Evolutionary conservation across 2,888 invertebrate species (phyloP).

Genomic region (Dynastes maya): DNA sequence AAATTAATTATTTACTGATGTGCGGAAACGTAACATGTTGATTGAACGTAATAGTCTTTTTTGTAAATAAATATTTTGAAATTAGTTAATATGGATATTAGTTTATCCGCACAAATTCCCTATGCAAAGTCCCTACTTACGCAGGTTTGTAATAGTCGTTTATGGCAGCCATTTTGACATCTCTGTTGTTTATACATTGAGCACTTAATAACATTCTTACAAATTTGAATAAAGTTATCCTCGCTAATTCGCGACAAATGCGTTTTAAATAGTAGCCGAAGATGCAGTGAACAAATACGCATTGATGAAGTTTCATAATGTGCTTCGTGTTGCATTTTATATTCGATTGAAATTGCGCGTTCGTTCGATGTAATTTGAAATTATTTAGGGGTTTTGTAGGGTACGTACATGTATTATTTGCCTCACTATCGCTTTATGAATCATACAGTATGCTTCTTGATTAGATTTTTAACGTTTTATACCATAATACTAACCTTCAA

Average conservation of each 20-base stretch:
- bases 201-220: slow-evolving; percentile 46
- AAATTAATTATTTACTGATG: no score
- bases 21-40: no score
- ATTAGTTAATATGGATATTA: neutral
- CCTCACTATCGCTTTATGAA: neutral
- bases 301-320: slow-evolving; percentile 44
- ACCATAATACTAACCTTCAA: slow-evolving; percentile 9
- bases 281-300: slow-evolving; percentile 16
- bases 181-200: slow-evolving; percentile 51
- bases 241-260: slow-evolving; percentile 41
- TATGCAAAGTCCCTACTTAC: slow-evolving; percentile 48
- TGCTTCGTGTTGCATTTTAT: slow-evolving; percentile 48
- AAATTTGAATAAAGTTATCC: slow-evolving; percentile 8
- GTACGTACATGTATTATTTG: slow-evolving; percentile 45
- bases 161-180: slow-evolving; percentile 53
- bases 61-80: neutral
- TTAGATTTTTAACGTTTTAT: neutral
- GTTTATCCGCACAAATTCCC: neutral
- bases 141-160: slow-evolving; percentile 49
- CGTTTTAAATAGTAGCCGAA: slow-evolving; percentile 38
- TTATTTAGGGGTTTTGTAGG: slow-evolving; percentile 48
- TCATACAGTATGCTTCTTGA: neutral
- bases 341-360: slow-evolving; percentile 50
- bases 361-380: slow-evolving; percentile 52
- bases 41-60: neutral